Evolutionary conservation across 2,113 vertebrate genomes (phyloP), one percentile per base, ranked within the genome.

Genomic region (Tonatia bakeri): DNA sequence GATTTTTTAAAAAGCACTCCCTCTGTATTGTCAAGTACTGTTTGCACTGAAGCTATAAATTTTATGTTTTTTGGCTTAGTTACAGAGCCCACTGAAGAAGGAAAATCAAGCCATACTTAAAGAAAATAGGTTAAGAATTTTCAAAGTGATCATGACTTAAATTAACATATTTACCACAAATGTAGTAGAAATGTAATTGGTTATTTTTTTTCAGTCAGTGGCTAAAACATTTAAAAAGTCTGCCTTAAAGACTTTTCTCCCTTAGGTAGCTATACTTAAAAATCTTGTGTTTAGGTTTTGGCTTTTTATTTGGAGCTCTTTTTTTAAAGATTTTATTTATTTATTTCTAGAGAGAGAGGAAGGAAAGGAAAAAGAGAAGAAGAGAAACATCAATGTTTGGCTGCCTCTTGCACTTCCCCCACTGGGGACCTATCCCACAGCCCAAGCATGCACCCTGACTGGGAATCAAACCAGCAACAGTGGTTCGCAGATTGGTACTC

Each of bases 101-200:
- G 61, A 94, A 88, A 94, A 64, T 84, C 26, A 87, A 96, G 65
- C 33, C 56, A 50, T 90, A 85, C 80, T 96, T 91, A 83, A 84
- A 52, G 75, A 95, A 94, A 90, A 67, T 40, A 69, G 33, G 61
- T 73, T 77, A 76, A 91, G 43, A 43, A 72, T 80, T 97, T 96
- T 97, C 61, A 33, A 94, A 93, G 50, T 73, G n/a, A 67, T 79
- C 1, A 24, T 40, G 26, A 87, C 24, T 96, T 92, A 95, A 83
- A 88, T 36, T 85, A 93, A 65, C 28, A 40, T 75, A 61, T 75
- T 77, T 56, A 56, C 15, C 36, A 77, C 67, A 65, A 65, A 40
- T 83, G 40, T 52, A 67, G 14, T 84, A 76, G 70, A 88, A 84
- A 54, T 80, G 31, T 28, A 64, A n/a, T 64, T 65, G 11, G 56